A percentile compares a stretch with the other conserved stretches of the same genome.
Evolutionary conservation across 2,888 invertebrate species (phyloP).

Genomic region (Dryadula phaetusa): DNA sequence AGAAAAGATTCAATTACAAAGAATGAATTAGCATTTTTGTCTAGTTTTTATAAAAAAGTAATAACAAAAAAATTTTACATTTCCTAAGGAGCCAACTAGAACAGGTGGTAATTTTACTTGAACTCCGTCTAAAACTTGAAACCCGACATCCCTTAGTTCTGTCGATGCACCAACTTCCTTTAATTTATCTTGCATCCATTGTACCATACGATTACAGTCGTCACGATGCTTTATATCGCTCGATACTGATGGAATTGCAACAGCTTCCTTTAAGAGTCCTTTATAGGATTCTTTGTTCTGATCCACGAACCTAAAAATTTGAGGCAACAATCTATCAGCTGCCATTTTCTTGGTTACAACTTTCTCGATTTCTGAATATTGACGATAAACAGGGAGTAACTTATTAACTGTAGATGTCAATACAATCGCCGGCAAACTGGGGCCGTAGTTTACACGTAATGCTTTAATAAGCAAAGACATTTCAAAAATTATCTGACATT

Average conservation of each 20-base stretch:
- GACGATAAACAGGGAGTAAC: conserved; percentile 47
- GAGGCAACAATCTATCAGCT: conserved; percentile 64
- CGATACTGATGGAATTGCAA: conserved; percentile 98
- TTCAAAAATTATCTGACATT: conserved; percentile 34
- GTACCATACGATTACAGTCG: conserved; percentile 93
- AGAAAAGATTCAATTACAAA: conserved; percentile 34
- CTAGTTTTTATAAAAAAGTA: background rate
- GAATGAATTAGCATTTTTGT: conserved; percentile 6
- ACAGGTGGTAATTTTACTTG: conserved; percentile 93
- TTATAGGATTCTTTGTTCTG: conserved; percentile 90
- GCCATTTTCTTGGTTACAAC: conserved; percentile 66
- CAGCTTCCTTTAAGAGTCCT: conserved; percentile 90
- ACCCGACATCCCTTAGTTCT: conserved; percentile 90
- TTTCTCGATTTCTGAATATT: conserved; percentile 56
- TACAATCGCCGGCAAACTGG: conserved; percentile 56
- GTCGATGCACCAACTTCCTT: conserved; percentile 88
- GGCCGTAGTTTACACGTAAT: conserved; percentile 56
- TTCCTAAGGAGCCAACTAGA: conserved; percentile 91
- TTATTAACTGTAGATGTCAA: conserved; percentile 49
- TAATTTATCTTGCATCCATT: conserved; percentile 90
- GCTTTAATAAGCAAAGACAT: conserved; percentile 54
- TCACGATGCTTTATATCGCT: conserved; percentile 92
- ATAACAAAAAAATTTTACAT: conserved; percentile 66
- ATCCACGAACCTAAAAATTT: conserved; percentile 90
- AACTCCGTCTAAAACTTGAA: conserved; percentile 88